Base-by-base conservation (phyloP, 2,888 invertebrate genomes). In the Pammene fasciana region DNA sequence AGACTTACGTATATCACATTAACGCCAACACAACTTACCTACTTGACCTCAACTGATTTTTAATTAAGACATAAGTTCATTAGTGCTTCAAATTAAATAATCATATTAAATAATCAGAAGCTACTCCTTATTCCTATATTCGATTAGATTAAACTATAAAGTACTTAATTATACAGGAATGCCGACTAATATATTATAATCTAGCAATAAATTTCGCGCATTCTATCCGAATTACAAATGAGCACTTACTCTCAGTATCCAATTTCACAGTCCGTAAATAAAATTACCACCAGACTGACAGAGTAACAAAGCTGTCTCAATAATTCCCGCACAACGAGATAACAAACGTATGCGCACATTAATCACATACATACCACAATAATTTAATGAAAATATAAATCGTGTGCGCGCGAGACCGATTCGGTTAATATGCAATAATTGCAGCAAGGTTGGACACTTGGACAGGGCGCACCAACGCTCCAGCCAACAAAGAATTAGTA, bases 211-310 rank as follows among this genome's bases (percentile, higher is more conserved):
- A 72, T 75, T 72, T 75, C 75, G 81, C 83, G 83, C 82, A 86
- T 87, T 50, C 26, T 26, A 26, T 26, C 80, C 82, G 80, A 79
- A 76, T 74, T 68, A 65, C 60, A 71, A 65, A 56, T 65, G 65
- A 70, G 54, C 70, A 65, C 60, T 65, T 65, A 43, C 55, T 65
- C 56, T 18, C 76, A 78, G 82, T 83, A 83, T 88, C 85, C 86
- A 90, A 92, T 91, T 92, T 90, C 90, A 92, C 81, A 89, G 88
- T 68, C 85, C 86, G 86, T 92, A 91, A 91, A 92, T 88, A 91
- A 92, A 92, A 92, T 92, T 91, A 88, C 81, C 90, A 85, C 80
- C 84, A 77, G 81, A 78, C 84, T 82, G 88, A 86, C 90, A 88
- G 81, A 81, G 80, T 87, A 87, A 90, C 88, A 89, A 90, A 91